These are phyloP conservation scores for Trachelipus rathkii DNA, from an alignment of 1,140 invertebrate species.

Conservation along the genomic window DNA sequence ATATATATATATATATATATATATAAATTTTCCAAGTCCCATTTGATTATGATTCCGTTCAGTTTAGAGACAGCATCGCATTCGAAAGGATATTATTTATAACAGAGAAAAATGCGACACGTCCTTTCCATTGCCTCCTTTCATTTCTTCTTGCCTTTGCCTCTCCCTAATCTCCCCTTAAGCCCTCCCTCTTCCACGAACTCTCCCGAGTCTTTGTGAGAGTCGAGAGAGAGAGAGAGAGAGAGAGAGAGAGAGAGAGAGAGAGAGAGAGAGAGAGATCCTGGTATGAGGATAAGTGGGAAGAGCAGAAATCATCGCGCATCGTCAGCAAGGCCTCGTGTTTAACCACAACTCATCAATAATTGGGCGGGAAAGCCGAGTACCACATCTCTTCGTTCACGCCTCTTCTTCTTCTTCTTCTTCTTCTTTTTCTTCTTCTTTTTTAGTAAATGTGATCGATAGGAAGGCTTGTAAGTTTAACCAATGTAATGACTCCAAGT, in stretches of 20 bases:
- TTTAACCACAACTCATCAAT: slow-evolving; percentile 13
- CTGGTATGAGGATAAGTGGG: slow-evolving; percentile 7
- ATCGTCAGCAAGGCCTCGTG: not conserved
- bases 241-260: not conserved
- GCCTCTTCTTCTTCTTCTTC: not conserved
- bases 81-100: slow-evolving; percentile 11
- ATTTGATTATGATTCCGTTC: too few relatives aligned
- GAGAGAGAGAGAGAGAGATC: not conserved
- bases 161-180: not conserved
- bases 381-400: not conserved
- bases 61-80: not conserved
- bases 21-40: too few relatives aligned
- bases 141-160: not conserved
- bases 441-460: slow-evolving; percentile 4
- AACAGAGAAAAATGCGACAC: slow-evolving; percentile 6
- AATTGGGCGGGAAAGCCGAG: not conserved
- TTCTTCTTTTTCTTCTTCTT: slow-evolving; percentile 3
- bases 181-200: not conserved
- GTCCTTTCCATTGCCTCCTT: not conserved
- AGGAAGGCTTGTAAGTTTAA: slow-evolving; percentile 6
- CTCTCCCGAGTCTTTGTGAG: slow-evolving; percentile 2
- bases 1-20: too few relatives aligned
- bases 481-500: slow-evolving; percentile 7
- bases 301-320: slow-evolving; percentile 9
- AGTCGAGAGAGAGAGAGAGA: not conserved